Conservation (phyloP, 2,113 vertebrate species). For the Takifugu flavidus region DNA sequence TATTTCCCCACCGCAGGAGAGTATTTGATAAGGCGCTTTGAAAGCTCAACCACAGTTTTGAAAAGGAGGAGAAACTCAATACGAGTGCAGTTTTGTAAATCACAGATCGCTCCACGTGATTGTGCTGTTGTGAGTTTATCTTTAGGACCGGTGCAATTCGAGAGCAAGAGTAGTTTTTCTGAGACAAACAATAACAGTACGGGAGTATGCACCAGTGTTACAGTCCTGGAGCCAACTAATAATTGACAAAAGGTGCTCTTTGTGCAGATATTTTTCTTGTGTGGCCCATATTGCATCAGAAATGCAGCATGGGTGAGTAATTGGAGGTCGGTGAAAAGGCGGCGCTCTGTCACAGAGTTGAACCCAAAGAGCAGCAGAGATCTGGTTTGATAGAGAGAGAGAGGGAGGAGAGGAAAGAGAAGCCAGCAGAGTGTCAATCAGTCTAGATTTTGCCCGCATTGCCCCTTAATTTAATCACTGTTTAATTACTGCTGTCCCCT, state of each 20-base stretch:
- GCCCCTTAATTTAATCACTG: constrained; percentile 80
- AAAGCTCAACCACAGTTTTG: constrained; percentile 25
- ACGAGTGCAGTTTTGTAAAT: constrained; percentile 45
- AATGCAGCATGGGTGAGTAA: constrained; percentile 66
- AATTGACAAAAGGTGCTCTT: too few species aligned
- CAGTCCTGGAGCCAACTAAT: too few species aligned
- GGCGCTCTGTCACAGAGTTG: constrained; percentile 58
- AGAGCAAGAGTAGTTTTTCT: constrained; percentile 51
- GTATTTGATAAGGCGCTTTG: constrained; percentile 60
- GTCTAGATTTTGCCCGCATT: constrained; percentile 66
- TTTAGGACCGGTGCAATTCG: constrained; percentile 21
- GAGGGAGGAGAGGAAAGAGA: constrained; percentile 25
- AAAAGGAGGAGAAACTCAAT: constrained; percentile 13
- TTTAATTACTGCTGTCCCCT: constrained; percentile 76
- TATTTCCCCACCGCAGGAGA: constrained; percentile 40
- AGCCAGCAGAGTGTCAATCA: constrained; percentile 67
- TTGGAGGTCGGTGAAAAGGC: constrained; percentile 70
- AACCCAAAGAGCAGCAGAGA: constrained; percentile 37
- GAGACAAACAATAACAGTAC: constrained; percentile 55
- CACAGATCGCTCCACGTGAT: constrained; percentile 43
- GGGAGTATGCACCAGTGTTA: constrained; percentile 41
- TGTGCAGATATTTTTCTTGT: too few species aligned
- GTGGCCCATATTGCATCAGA: constrained; percentile 20
- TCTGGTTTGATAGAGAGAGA: constrained; percentile 7
- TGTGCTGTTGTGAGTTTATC: constrained; percentile 55